phyloP scores from a whole-genome alignment of 2,888 invertebrate genomes.

The Lithophane ornitopus region DNA sequence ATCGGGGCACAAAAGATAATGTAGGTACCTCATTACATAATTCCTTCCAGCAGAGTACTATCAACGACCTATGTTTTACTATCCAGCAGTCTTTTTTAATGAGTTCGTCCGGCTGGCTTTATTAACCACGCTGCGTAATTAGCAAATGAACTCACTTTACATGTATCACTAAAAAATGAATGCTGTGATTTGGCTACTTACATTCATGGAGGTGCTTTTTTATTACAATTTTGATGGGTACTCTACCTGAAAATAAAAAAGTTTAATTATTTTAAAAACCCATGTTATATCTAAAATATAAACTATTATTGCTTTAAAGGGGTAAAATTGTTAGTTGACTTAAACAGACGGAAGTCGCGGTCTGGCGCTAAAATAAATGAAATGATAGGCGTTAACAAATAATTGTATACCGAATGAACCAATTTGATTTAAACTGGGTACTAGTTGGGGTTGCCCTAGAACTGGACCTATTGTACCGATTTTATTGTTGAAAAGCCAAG shows the following conservation, averaged over 20 bases:
- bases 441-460: not conserved
- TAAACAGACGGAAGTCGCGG: not conserved
- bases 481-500: not conserved
- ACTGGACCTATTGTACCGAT: not conserved
- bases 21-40: not conserved
- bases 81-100: constrained; percentile 61
- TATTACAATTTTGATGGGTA: not conserved
- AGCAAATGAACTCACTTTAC: constrained; percentile 61
- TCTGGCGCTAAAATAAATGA: not conserved
- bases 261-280: not conserved
- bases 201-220: not conserved
- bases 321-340: not conserved
- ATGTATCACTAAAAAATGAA: constrained; percentile 13
- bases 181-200: constrained; percentile 39
- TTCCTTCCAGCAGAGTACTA: constrained; percentile 39
- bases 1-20: not conserved
- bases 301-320: not conserved
- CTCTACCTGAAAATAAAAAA: constrained; percentile 47
- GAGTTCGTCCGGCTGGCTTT: constrained; percentile 55
- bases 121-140: constrained; percentile 66
- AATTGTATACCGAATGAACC: not conserved
- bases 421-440: not conserved
- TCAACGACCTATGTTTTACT: constrained; percentile 53
- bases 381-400: too few species aligned
- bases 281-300: not conserved